A percentile compares a stretch with the other conserved stretches of the same genome.
These are phyloP conservation scores for Mormyrus hasselquistii DNA, from an alignment of 2,797 vertebrate species.

Conservation along the genomic window DNA sequence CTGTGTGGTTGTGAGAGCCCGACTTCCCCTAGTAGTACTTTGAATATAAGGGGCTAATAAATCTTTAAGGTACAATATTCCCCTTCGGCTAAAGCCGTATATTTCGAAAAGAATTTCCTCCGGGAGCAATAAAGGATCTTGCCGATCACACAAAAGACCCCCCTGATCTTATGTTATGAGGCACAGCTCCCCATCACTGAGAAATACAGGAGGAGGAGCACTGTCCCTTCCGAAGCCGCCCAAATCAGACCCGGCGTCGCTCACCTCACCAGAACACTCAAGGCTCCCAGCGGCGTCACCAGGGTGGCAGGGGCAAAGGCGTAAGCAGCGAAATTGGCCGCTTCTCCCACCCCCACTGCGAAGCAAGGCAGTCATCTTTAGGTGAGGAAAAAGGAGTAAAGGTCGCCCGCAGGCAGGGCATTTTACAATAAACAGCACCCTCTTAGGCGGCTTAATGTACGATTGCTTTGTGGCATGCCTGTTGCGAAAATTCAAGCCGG, in stretches of 20 bases:
- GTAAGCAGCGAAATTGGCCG: conserved; percentile 77
- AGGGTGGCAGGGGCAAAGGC: conserved; percentile 76
- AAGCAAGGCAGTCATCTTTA: background rate
- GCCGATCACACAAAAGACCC: background rate
- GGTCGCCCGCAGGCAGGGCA: background rate
- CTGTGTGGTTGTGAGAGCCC: too few species aligned
- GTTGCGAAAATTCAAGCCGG: background rate
- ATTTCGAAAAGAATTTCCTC: too few species aligned
- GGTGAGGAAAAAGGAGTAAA: conserved; percentile 8
- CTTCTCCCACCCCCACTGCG: conserved; percentile 75
- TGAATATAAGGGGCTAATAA: too few species aligned
- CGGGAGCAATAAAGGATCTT: too few species aligned
- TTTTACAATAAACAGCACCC: background rate
- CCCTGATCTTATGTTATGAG: background rate
- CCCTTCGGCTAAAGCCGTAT: too few species aligned
- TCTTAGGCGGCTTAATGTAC: background rate
- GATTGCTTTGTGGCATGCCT: background rate
- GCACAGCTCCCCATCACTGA: background rate
- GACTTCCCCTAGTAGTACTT: too few species aligned
- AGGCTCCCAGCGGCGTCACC: conserved; percentile 76
- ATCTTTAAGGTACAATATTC: too few species aligned
- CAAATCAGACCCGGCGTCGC: background rate
- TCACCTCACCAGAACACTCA: conserved; percentile 81
- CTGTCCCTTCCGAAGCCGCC: background rate
- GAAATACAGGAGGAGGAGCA: background rate